A percentile compares a stretch with the other conserved stretches of the same genome.
phyloP scores from a whole-genome alignment of 2,113 vertebrate species.

The Passer montanus region DNA sequence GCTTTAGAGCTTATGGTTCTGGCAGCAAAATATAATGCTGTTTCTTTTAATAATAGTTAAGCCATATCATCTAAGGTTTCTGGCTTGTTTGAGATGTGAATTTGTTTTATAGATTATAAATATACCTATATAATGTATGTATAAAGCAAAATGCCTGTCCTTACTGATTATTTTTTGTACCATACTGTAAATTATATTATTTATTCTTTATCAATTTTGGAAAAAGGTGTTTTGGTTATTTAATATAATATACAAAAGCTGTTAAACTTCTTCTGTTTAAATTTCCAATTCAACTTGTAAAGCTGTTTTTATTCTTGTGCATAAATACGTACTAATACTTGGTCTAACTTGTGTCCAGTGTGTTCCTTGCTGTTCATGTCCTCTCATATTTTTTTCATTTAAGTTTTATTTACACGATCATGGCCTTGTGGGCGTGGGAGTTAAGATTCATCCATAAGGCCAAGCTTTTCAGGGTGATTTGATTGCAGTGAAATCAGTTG shows the following conservation, averaged over 20 bases:
- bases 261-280: conserved; percentile 81
- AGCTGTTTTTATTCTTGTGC: conserved; percentile 83
- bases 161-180: conserved; percentile 85
- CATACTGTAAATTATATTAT: conserved; percentile 89
- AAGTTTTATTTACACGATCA: background rate
- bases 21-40: conserved; percentile 67
- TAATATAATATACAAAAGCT: conserved; percentile 84
- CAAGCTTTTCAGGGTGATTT: background rate
- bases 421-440: background rate
- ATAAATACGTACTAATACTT: conserved; percentile 87
- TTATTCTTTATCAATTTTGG: conserved; percentile 84
- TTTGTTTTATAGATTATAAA: conserved; percentile 83
- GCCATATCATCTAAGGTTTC: conserved; percentile 82
- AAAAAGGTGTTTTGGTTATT: conserved; percentile 85
- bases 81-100: conserved; percentile 82
- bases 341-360: conserved; percentile 50
- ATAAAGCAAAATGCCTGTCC: conserved; percentile 81
- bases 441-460: background rate
- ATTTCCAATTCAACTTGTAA: conserved; percentile 83
- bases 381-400: background rate
- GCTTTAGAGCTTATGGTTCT: conserved; percentile 62
- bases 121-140: conserved; percentile 81
- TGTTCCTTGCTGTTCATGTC: background rate
- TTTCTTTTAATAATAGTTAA: conserved; percentile 79
- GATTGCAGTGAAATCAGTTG: background rate